A percentile compares a stretch with the other conserved stretches of the same genome.
Conservation (phyloP, 2,888 invertebrate genomes). For the Drosophila nr. perissopoda region DNA sequence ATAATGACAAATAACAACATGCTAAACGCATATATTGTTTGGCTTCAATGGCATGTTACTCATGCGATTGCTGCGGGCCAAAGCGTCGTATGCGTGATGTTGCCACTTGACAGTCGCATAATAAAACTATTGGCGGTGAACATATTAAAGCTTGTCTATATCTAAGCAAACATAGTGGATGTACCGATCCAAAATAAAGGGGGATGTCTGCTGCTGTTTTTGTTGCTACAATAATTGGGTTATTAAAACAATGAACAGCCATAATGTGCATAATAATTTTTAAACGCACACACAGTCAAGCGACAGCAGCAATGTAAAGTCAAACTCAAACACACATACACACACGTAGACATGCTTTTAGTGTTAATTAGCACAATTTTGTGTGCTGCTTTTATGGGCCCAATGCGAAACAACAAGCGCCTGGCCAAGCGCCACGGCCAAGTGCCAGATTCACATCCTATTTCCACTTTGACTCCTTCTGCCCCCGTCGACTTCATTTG, state of each 20-base stretch:
- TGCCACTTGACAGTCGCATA: constrained; percentile 58
- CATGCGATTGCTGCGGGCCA: constrained; percentile 28
- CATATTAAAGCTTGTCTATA: neutral
- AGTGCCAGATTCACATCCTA: constrained; percentile 64
- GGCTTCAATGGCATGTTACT: constrained; percentile 62
- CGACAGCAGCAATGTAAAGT: constrained; percentile 24
- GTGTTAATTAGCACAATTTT: constrained; percentile 81
- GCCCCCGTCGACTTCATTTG: constrained; percentile 70
- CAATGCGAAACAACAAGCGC: constrained; percentile 68
- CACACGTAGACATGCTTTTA: constrained; percentile 66
- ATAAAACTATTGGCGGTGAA: constrained; percentile 41
- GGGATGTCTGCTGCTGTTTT: neutral
- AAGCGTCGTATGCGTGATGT: constrained; percentile 69
- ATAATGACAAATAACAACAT: constrained; percentile 42
- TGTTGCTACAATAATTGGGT: constrained; percentile 66
- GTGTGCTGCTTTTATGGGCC: constrained; percentile 76
- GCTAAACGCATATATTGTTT: constrained; percentile 45
- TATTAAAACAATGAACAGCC: constrained; percentile 74
- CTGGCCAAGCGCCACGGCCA: constrained; percentile 72
- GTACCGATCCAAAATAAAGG: neutral
- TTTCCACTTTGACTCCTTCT: constrained; percentile 8
- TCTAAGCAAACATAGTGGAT: constrained; percentile 19
- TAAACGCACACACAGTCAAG: constrained; percentile 49
- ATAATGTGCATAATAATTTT: constrained; percentile 79
- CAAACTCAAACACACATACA: constrained; percentile 36